Evolutionary conservation across 2,888 invertebrate genomes (phyloP).

Genomic region (Hydrotaea diabolus): DNA sequence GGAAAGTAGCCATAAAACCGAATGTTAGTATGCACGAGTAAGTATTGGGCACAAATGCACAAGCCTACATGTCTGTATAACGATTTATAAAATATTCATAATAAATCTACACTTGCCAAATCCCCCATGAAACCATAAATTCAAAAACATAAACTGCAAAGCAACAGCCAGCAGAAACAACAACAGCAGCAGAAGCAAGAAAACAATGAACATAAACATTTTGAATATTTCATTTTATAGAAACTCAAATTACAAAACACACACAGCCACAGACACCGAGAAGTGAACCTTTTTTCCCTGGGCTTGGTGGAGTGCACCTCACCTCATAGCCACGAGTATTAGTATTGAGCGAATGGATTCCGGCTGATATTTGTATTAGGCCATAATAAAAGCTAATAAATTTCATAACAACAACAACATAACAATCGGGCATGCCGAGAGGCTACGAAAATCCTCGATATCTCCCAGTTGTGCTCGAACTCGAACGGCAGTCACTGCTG

Average conservation of each 20-base stretch:
- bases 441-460: slow-evolving; percentile 22
- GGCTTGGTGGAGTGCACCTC: slow-evolving; percentile 16
- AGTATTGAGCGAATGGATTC: neutral
- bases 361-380: slow-evolving; percentile 32
- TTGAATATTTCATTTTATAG: slow-evolving; percentile 38
- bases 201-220: slow-evolving; percentile 37
- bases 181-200: neutral
- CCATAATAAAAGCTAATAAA: slow-evolving; percentile 41
- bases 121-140: slow-evolving; percentile 66
- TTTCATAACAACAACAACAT: slow-evolving; percentile 9
- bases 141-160: slow-evolving; percentile 44
- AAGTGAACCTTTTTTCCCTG: slow-evolving; percentile 4
- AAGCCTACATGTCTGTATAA: neutral
- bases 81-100: slow-evolving; percentile 65
- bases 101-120: slow-evolving; percentile 66
- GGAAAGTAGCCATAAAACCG: slow-evolving; percentile 7
- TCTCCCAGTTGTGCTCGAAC: slow-evolving; percentile 21
- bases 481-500: neutral
- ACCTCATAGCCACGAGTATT: neutral
- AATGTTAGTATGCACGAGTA: slow-evolving; percentile 9
- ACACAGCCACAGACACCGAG: neutral
- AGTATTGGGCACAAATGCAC: neutral
- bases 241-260: slow-evolving; percentile 9
- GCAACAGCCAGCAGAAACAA: slow-evolving; percentile 17
- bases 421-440: neutral